Conservation (phyloP, 2,797 vertebrate genomes). For the Microctenopoma stevenorrisi region DNA sequence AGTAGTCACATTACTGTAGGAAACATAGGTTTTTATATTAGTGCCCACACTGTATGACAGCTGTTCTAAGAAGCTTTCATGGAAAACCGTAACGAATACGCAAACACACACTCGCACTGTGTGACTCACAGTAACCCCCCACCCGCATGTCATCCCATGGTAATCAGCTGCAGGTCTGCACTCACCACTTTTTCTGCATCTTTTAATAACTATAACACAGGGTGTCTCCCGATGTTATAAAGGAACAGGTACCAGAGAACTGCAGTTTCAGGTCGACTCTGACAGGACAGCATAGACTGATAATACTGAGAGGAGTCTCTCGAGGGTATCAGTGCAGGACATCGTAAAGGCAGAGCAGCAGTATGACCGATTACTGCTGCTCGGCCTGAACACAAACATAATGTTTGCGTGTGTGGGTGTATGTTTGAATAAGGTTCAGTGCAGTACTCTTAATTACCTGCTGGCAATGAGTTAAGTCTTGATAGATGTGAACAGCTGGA, state of each 20-base stretch:
- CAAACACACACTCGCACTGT: constrained; percentile 5
- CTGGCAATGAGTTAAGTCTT: constrained; percentile 45
- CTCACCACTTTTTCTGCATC: constrained; percentile 40
- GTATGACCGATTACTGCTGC: constrained; percentile 33
- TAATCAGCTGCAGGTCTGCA: constrained; percentile 47
- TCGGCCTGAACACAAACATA: constrained; percentile 19
- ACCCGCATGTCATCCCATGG: constrained; percentile 54
- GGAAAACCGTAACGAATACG: no score
- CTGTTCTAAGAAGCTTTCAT: no score
- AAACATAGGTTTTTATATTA: no score
- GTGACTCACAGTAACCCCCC: constrained; percentile 17
- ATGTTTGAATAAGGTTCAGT: constrained; percentile 16
- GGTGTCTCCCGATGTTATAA: constrained; percentile 38
- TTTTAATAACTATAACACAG: constrained; percentile 32
- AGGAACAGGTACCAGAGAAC: constrained; percentile 17
- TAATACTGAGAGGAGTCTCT: constrained; percentile 14
- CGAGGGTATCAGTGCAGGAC: constrained; percentile 19
- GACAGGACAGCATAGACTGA: constrained; percentile 11
- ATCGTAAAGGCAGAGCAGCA: constrained; percentile 24
- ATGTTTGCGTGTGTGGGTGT: constrained; percentile 1
- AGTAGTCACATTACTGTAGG: no score
- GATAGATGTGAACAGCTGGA: constrained; percentile 59
- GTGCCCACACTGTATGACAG: no score
- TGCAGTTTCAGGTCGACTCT: constrained; percentile 14
- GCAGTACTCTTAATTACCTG: constrained; percentile 28